Evolutionary conservation across 1,140 invertebrate species (phyloP), one percentile per base, ranked within the genome.

Genomic region (Pseudoatta argentina): DNA sequence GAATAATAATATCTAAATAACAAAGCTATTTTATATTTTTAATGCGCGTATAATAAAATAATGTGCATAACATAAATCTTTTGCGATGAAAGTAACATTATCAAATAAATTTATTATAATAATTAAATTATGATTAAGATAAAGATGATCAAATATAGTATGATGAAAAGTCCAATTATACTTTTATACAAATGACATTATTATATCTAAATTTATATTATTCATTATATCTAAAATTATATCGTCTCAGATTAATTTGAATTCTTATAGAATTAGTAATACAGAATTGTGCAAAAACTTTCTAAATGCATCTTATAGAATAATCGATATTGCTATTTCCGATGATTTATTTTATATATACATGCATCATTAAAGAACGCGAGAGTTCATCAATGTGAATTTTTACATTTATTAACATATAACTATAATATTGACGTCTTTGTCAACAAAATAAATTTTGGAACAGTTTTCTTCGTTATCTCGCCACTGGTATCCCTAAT

Each of bases 381-480:
- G 61, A 30, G 7, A 48, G 18, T 81, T 88, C 71, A 72, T 88
- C 82, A 67, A 89, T 53, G 14, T 81, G 7, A 44, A 44, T 10
- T 44, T 44, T 44, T 44, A 44, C 39, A 10, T 44, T 44, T 10
- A 44, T 44, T 44, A 44, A 44, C 39, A 2, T 44, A 44, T 44
- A 44, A 10, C 10, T 44, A 78, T 71, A 78, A 30, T 4, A 30
- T 67, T 82, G 76, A 85, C 77, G 71, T 89, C 64, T 79, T 83
- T 78, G 76, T 59, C 30, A 76, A 21, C 10, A 78, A 76, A 66
- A 82, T 79, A 75, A 89, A 87, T 85, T 89, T 89, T 44, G 48
- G 76, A 69, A 83, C n/a, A 48, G 76, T 75, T 27, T 44, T 24
- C 71, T 67, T 76, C 73, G 18, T 57, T 77, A 69, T 78, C 64